Percentiles rank a stretch among this genome's conserved stretches.
These are phyloP conservation scores for Pantherophis vulpinus DNA, from an alignment of 2,797 vertebrate species.

Conservation along the genomic window DNA sequence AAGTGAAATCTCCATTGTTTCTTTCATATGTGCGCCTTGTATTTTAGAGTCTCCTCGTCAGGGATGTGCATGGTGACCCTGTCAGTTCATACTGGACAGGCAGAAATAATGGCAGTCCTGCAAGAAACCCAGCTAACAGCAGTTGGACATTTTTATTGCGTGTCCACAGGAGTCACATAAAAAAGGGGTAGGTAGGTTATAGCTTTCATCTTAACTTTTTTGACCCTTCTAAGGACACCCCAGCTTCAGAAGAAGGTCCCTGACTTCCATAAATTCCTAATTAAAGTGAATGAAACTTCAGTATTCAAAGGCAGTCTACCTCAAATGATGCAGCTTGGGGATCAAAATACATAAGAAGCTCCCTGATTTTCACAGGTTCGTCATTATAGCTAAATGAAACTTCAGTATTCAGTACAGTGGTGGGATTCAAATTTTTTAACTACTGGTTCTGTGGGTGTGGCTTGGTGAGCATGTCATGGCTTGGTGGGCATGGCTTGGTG, in stretches of 20 bases:
- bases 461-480: no score
- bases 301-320: not conserved
- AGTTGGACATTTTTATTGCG: not conserved
- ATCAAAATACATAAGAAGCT: not conserved
- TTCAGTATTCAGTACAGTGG: not conserved
- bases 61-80: not conserved
- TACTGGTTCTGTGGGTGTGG: no score
- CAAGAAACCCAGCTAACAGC: not conserved
- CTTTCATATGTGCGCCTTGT: not conserved
- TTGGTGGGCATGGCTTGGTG: no score
- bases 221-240: not conserved
- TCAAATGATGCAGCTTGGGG: not conserved
- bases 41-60: not conserved
- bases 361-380: not conserved
- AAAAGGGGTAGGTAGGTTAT: not conserved
- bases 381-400: not conserved
- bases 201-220: not conserved
- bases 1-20: not conserved
- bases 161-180: not conserved
- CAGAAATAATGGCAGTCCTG: not conserved
- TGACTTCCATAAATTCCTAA: not conserved
- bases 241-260: not conserved
- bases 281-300: not conserved
- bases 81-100: not conserved
- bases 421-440: no score